phyloP scores from a whole-genome alignment of 2,888 invertebrate species.

The Eudasyphora cyanicolor region DNA sequence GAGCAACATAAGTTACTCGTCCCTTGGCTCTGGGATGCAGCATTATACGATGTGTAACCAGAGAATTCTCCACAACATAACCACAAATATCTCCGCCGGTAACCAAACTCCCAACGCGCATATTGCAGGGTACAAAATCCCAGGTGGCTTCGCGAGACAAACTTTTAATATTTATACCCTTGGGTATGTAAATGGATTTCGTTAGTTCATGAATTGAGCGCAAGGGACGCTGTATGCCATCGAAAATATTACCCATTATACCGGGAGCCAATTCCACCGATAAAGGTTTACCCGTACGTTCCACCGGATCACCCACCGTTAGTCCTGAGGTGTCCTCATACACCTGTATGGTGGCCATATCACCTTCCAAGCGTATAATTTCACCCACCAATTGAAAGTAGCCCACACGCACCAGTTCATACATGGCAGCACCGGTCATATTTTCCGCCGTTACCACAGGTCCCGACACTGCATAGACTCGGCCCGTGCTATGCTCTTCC shows the following conservation, averaged over 20 bases:
- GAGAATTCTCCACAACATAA: slow-evolving; percentile 96
- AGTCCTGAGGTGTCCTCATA: slow-evolving; percentile 98
- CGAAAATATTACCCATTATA: slow-evolving; percentile 99
- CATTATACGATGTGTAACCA: slow-evolving; percentile 98
- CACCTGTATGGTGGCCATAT: slow-evolving; percentile 99
- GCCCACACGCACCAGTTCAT: slow-evolving; percentile 99
- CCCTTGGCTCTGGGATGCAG: slow-evolving; percentile 97
- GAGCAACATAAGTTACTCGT: slow-evolving; percentile 96
- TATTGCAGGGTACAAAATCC: slow-evolving; percentile 92
- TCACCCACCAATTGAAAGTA: slow-evolving; percentile 98
- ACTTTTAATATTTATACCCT: slow-evolving; percentile 96
- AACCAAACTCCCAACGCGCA: slow-evolving; percentile 95
- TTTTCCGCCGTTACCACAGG: slow-evolving; percentile 99
- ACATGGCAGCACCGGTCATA: slow-evolving; percentile 99
- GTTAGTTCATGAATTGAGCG: slow-evolving; percentile 96
- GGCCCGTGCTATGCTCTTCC: slow-evolving; percentile 80
- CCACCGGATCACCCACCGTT: slow-evolving; percentile 99
- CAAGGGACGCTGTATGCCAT: slow-evolving; percentile 99
- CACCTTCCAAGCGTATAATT: slow-evolving; percentile 99
- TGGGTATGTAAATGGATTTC: slow-evolving; percentile 98
- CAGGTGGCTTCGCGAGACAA: slow-evolving; percentile 89
- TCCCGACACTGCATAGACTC: slow-evolving; percentile 98
- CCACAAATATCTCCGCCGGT: slow-evolving; percentile 99
- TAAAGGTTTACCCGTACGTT: slow-evolving; percentile 98
- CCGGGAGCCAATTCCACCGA: slow-evolving; percentile 99